Conservation (phyloP, 2,888 invertebrate species). For the Mesorhabditis belari region DNA sequence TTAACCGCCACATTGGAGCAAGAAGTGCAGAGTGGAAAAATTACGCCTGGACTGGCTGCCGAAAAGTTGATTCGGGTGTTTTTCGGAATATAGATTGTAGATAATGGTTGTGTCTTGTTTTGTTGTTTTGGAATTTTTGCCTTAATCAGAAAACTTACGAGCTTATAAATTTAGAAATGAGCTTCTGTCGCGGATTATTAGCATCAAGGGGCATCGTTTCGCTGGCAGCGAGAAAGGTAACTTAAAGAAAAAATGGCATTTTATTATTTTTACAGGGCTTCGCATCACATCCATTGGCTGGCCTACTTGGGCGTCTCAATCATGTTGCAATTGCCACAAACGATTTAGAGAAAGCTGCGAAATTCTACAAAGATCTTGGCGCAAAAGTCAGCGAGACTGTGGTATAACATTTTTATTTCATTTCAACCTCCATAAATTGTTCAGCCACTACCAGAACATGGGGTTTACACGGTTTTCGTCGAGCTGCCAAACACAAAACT, state of each 20-base stretch:
- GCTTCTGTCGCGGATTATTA: background rate
- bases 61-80: slow-evolving; percentile 33
- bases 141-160: background rate
- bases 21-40: slow-evolving; percentile 22
- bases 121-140: background rate
- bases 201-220: too few relatives aligned
- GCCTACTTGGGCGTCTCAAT: slow-evolving; percentile 59
- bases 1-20: slow-evolving; percentile 22
- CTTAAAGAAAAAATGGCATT: background rate
- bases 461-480: slow-evolving; percentile 64
- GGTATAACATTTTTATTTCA: slow-evolving; percentile 24
- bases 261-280: slow-evolving; percentile 17
- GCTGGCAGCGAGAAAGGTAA: slow-evolving; percentile 9
- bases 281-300: slow-evolving; percentile 30
- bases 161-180: background rate
- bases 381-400: slow-evolving; percentile 58
- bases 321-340: slow-evolving; percentile 63
- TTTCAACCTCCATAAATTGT: slow-evolving; percentile 1
- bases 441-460: slow-evolving; percentile 61
- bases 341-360: slow-evolving; percentile 58
- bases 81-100: slow-evolving; percentile 16
- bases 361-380: slow-evolving; percentile 60
- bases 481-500: slow-evolving; percentile 62
- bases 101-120: background rate
- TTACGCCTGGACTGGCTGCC: slow-evolving; percentile 35